Percentiles rank a stretch among this genome's conserved stretches.
Conservation (phyloP, 2,113 vertebrate genomes). For the Aramus guarauna region DNA sequence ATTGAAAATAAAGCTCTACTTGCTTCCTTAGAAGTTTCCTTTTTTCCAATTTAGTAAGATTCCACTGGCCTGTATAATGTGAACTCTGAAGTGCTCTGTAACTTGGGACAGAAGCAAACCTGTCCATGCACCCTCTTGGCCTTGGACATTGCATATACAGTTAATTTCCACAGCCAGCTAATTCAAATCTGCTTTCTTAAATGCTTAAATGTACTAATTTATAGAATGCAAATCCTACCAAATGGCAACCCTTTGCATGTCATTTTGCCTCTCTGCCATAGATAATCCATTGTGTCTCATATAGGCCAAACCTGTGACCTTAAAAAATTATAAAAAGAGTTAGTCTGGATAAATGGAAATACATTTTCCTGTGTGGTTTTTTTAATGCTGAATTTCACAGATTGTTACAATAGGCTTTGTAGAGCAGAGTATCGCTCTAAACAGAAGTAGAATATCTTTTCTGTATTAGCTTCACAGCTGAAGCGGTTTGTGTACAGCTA, state of each 20-base stretch:
- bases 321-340: background rate
- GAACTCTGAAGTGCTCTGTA: background rate
- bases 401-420: background rate
- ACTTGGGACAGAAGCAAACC: background rate
- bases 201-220: background rate
- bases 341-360: background rate
- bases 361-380: background rate
- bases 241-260: background rate
- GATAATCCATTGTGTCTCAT: background rate
- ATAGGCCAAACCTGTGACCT: background rate
- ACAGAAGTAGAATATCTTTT: background rate
- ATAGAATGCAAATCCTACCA: background rate
- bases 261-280: background rate
- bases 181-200: background rate
- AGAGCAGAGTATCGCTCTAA: background rate
- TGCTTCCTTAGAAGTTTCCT: background rate
- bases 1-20: background rate
- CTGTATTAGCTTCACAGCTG: background rate
- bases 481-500: background rate
- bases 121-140: rapidly evolving
- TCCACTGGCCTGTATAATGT: background rate
- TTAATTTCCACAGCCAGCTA: background rate
- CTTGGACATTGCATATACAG: background rate
- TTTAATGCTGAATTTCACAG: background rate
- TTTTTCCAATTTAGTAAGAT: background rate